Base-by-base conservation (phyloP, 2,797 vertebrate genomes). In the Mergus octosetaceus region DNA sequence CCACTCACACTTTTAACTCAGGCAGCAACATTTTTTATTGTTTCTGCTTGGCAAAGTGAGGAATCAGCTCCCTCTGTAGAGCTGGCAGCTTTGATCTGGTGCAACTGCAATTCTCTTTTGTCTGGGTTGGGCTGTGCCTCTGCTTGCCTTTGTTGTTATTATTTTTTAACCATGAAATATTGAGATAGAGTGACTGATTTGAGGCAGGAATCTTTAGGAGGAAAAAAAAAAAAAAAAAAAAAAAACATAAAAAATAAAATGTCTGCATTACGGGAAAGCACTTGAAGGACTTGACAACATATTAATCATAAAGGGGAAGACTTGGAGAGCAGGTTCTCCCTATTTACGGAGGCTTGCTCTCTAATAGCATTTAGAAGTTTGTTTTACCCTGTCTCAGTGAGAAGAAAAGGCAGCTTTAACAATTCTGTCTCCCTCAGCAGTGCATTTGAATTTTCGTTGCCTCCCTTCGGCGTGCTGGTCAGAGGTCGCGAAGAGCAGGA, bases 401-500 rank as follows among this genome's bases (percentile, higher is more conserved):
- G 88, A 94, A 94, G 94, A 87, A 96, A 97, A 94, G 91, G 88
- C 93, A 79, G 86, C 66, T 95, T 95, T 82, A 92, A 93, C 93
- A 96, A 90, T 96, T 97, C 92, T 93, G 75, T 96, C 95, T 97
- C 93, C 88, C 94, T 97, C 94, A 85, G 93, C 85, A 93, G 60
- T 32, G 66, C 92, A 96, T 97, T 90, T 91, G 84, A 97, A 94
- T 96, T 93, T 87, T 87, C 39, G 80, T 94, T 95, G 94, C 81
- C 69, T 96, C 71, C 93, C 85, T 97, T 93, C 10, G 9, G 77
- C 32, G 19, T 21, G 74, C 70, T 77, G 96, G 96, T 95, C 94
- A 87, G 95, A 97, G 97, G 96, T 97, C 96, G 73, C 5, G 5
- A 82, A 81, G 97, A 97, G 90, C 95, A 94, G 95, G 95, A 97